phyloP scores from a whole-genome alignment of 2,888 invertebrate genomes.

The Furcula furcula region DNA sequence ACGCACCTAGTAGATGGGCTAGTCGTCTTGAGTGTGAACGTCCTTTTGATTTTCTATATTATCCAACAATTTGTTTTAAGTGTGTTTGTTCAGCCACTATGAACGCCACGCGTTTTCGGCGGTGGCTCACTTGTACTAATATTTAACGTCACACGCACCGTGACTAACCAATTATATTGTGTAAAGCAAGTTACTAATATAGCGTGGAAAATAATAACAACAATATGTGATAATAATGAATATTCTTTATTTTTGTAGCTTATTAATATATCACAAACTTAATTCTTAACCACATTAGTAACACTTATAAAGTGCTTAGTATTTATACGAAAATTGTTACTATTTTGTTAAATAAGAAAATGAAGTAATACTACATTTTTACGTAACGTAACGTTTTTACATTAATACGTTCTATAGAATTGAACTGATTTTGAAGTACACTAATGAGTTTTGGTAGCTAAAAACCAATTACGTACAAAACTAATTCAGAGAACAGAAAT shows the following conservation, averaged over 20 bases:
- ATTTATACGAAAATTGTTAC: constrained; percentile 12
- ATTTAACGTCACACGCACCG: constrained; percentile 28
- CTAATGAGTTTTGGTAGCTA: too few species aligned
- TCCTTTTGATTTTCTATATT: constrained; percentile 16
- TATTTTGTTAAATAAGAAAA: too few species aligned
- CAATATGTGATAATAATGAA: constrained; percentile 32
- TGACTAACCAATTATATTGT: constrained; percentile 22
- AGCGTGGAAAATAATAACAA: constrained; percentile 24
- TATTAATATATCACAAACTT: constrained; percentile 64
- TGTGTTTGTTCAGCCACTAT: constrained; percentile 38
- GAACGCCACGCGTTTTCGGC: constrained; percentile 36
- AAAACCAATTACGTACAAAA: too few species aligned
- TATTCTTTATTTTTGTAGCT: constrained; percentile 52
- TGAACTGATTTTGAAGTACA: too few species aligned
- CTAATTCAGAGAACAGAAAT: too few species aligned
- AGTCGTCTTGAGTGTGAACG: constrained; percentile 9
- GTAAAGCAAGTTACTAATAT: constrained; percentile 13
- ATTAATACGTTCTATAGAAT: too few species aligned
- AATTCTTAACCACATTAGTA: constrained; percentile 35
- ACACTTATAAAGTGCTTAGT: constrained; percentile 28
- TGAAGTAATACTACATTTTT: too few species aligned
- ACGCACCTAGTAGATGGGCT: constrained; percentile 25
- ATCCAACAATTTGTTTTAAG: constrained; percentile 33
- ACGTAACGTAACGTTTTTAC: too few species aligned
- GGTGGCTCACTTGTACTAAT: constrained; percentile 41